These are phyloP conservation scores for Hemicentrotus pulcherrimus DNA, from an alignment of 35 echinoderm and acorn worm genomes.

Conservation along the genomic window DNA sequence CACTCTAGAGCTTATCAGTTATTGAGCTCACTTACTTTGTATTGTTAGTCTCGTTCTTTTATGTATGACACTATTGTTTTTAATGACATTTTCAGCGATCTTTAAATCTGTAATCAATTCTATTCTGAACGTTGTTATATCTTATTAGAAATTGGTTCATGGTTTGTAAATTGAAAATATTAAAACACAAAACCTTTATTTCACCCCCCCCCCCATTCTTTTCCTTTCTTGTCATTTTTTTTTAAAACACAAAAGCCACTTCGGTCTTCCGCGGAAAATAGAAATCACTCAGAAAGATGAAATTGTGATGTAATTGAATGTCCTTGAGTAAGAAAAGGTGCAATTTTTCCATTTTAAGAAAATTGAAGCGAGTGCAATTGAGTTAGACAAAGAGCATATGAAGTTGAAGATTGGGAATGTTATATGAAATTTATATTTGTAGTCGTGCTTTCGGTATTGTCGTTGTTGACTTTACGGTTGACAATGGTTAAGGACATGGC, in stretches of 20 bases:
- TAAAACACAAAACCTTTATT: background rate
- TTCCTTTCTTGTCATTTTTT: background rate
- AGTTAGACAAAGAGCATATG: background rate
- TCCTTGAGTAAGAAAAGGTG: background rate
- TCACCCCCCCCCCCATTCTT: background rate
- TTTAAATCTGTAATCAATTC: background rate
- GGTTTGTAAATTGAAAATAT: background rate
- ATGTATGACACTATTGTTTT: too few relatives aligned
- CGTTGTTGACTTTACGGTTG: background rate
- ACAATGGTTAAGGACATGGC: background rate
- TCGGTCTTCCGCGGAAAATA: background rate
- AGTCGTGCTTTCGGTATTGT: background rate
- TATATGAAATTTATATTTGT: background rate
- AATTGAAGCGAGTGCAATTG: background rate
- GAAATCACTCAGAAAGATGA: background rate
- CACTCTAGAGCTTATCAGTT: too few relatives aligned
- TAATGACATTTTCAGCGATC: too few relatives aligned
- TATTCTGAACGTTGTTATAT: background rate
- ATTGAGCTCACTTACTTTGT: too few relatives aligned
- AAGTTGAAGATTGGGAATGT: background rate
- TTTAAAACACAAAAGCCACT: background rate
- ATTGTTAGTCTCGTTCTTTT: too few relatives aligned
- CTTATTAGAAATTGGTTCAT: background rate
- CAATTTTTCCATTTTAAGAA: background rate
- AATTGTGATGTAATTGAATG: background rate